Evolutionary conservation across 1,140 invertebrate genomes (phyloP), one percentile per base, ranked within the genome.

Genomic region (Carposina sasakii): DNA sequence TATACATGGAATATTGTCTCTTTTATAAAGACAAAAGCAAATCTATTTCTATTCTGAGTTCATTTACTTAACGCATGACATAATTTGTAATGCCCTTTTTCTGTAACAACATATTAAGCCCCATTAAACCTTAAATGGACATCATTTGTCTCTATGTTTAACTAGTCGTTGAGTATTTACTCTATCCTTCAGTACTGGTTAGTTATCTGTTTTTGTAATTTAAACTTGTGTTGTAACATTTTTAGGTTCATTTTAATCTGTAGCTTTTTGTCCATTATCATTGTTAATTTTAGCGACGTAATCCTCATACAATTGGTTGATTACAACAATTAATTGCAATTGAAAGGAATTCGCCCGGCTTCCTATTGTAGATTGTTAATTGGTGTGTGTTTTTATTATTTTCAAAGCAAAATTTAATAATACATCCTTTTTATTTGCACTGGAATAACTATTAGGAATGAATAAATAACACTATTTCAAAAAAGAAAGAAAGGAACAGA

Each of bases 321-420:
- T 82, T 76, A 78, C 76, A 50, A 71, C 76, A 82, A 82, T 82
- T 82, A 82, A 75, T 70, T 53, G 63, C 75, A 82, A 82, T 82
- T 79, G 73, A 66, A 65, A 50, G 78, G 78, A 79, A 82, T 82
- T 74, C 46, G 66, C 71, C 52, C 50, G 39, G 65, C 63, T 76
- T 76, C 75, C 72, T 72, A 63, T 60, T n/a, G n/a, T n/a, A n/a
- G n/a, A n/a, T n/a, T n/a, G n/a, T n/a, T n/a, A n/a, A n/a, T n/a
- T 28, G 24, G 24, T 28, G 6, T 28, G 24, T 12, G 24, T 12
- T 28, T 28, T 28, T 6, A 28, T 28, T n/a, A n/a, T n/a, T n/a
- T n/a, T n/a, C n/a, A n/a, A n/a, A n/a, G n/a, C n/a, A n/a, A n/a
- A n/a, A n/a, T n/a, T n/a, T n/a, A n/a, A n/a, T n/a, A n/a, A n/a